Evolutionary conservation across 2,797 vertebrate genomes (phyloP), one percentile per base, ranked within the genome.

Genomic region (Cephalopachus bancanus): DNA sequence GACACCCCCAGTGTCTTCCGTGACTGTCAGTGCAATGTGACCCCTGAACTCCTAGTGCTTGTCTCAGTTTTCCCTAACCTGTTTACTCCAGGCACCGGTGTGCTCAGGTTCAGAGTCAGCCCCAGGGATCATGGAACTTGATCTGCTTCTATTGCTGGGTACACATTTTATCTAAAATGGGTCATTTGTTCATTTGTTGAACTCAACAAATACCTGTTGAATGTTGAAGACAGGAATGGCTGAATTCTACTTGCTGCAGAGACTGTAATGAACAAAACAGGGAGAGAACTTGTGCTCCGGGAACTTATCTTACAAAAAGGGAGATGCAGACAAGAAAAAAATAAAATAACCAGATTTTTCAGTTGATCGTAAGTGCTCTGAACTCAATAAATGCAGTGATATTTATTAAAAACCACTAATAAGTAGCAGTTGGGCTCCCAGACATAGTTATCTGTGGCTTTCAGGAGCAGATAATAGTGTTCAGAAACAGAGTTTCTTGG

Each of bases 351-450:
- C 30, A 84, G 75, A 20, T 80, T 62, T 53, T 87, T 84, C 5
- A 14, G 24, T 59, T 80, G 26, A 83, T 91, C 69, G 2, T 30
- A 92, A 94, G 24, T 80, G 28, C 44, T 83, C 57, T 51, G 30
- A 83, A 93, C 91, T 95, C 65, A 84, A 51, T 83, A 93, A 93
- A 65, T 64, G 89, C 11, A 22, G 20, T 81, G 11, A 69, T 89
- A 64, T 37, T 89, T 28, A 71, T 93, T 89, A 93, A 16, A 26
- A 87, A 74, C 53, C 33, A 93, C 24, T 83, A 76, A 71, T 79
- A 93, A 88, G 60, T 80, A 92, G 53, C 53, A 94, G 67, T 88
- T 11, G 30, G 44, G 3, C 37, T 91, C 78, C 83, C 89, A 65
- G 49, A 49, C 20, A 60, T 1, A 20, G 4, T 5, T 26, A 75